phyloP scores from a whole-genome alignment of 2,888 invertebrate genomes.

The Entomobrya multifasciata region DNA sequence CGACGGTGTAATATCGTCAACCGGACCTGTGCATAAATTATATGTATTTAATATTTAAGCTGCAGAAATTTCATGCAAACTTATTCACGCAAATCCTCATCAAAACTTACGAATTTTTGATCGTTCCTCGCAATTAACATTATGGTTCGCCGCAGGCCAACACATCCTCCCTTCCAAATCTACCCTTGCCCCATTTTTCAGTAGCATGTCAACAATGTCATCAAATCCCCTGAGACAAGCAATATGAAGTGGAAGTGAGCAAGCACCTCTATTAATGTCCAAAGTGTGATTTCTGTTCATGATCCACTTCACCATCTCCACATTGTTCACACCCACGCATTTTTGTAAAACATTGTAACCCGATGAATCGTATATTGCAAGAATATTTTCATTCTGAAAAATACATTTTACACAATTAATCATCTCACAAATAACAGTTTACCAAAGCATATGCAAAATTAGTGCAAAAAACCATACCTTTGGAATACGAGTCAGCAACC shows the following conservation, averaged over 20 bases:
- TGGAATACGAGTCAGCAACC: constrained; percentile 86
- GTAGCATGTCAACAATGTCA: constrained; percentile 77
- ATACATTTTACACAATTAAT: not conserved
- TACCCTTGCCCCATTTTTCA: constrained; percentile 82
- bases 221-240: constrained; percentile 86
- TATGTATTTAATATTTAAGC: not conserved
- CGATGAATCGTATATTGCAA: constrained; percentile 86
- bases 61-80: not conserved
- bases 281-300: constrained; percentile 83
- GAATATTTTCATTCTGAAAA: constrained; percentile 86
- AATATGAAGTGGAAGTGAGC: constrained; percentile 88
- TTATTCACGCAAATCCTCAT: not conserved
- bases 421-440: constrained; percentile 17
- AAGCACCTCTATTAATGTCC: constrained; percentile 87
- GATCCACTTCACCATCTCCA: constrained; percentile 87
- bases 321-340: constrained; percentile 87
- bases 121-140: constrained; percentile 87
- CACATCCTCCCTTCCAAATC: constrained; percentile 89
- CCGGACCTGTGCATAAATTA: constrained; percentile 26
- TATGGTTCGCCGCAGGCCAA: constrained; percentile 87
- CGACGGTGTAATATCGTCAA: constrained; percentile 64
- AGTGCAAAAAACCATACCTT: constrained; percentile 82
- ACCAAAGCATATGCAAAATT: constrained; percentile 31
- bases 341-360: constrained; percentile 88
- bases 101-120: constrained; percentile 84